Base-by-base conservation (phyloP, 2,888 invertebrate genomes). In the Ormyrus labotus region DNA sequence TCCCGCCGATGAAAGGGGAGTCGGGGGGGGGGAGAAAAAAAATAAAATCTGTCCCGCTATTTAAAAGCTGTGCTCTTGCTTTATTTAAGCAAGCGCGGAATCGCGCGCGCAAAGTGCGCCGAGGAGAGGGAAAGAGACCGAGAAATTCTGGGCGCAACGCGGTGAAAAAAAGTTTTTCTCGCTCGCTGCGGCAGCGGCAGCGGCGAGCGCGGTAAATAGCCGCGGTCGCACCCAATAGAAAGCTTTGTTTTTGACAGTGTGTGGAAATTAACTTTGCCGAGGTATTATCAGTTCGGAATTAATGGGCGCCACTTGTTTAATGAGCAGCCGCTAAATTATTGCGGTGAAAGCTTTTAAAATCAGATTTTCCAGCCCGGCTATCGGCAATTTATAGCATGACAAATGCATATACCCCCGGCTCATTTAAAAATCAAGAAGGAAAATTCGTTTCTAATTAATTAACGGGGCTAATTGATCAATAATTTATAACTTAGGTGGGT, bases 41-140 rank as follows among this genome's bases (percentile, higher is more conserved):
- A 74, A 74, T 58, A 74, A 75, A 75, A 67, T n/a, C 60, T 75
- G 65, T 60, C 65, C 45, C 63, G 61, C 13, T 51, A 71, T 71
- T 71, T 71, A 71, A 71, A 71, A 61, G 60, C 11, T 10, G 51
- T 6, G 19, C 9, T n/a, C 48, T 71, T 57, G 11, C 50, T 48
- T 50, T 60, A 58, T 50, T 70, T 70, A 53, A 8, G 53, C 55
- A 68, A 68, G 34, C 11, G 34, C 55, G 9, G 4, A 53, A 67
- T 19, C 51, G 19, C 8, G 51, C 53, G 51, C 3, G 4, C 0
- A 67, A 51, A 67, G 47, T 8, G 34, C 47, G 34, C 34, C 34
- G 34, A 34, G 34, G 34, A 34, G 4, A 34, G 34, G 3, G 34
- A 34, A 34, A 34, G 34, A 34, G 34, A 34, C 34, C 34, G 34